These are phyloP conservation scores for Hydrochoerus hydrochaeris DNA, from an alignment of 2,113 vertebrate genomes.

Conservation along the genomic window DNA sequence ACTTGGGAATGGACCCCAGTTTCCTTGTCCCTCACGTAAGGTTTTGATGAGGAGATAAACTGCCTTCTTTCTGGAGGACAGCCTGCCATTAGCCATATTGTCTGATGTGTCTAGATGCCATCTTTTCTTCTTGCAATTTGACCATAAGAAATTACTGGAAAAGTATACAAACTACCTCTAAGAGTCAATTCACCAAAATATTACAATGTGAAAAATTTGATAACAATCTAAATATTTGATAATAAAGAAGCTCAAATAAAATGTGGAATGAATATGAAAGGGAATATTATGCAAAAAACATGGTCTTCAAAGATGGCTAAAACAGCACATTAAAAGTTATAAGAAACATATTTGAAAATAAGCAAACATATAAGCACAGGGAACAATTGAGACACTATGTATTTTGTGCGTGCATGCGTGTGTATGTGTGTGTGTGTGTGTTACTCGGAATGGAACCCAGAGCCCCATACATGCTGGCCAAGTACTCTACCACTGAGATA, in stretches of 20 bases:
- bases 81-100: background rate
- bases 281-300: background rate
- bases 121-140: constrained; percentile 22
- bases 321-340: background rate
- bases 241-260: constrained; percentile 21
- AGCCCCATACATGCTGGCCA: background rate
- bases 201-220: background rate
- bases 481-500: background rate
- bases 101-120: background rate
- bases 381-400: background rate
- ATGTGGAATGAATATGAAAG: background rate
- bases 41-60: background rate
- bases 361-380: background rate
- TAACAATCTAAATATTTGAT: constrained; percentile 5
- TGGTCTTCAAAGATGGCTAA: background rate
- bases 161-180: background rate
- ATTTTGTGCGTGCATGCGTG: background rate
- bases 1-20: background rate
- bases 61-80: background rate
- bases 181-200: background rate
- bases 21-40: background rate
- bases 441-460: background rate
- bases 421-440: background rate
- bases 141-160: background rate
- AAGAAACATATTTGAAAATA: background rate